Evolutionary conservation across 2,797 vertebrate genomes (phyloP).

Genomic region (Vultur gryphus): DNA sequence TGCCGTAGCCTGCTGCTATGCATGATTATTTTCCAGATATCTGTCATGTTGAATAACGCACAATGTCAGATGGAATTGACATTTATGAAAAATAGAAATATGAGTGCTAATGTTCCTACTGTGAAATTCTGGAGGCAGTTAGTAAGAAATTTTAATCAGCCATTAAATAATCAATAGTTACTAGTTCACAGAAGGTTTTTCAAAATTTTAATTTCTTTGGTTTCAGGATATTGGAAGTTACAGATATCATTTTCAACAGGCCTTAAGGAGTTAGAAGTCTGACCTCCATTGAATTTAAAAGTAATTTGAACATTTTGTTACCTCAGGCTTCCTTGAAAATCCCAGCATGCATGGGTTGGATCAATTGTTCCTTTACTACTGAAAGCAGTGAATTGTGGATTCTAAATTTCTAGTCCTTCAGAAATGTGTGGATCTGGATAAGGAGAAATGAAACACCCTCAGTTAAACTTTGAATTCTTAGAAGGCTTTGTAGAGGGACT

Average conservation of each 20-base stretch:
- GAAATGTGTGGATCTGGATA: not conserved
- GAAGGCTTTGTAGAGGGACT: not conserved
- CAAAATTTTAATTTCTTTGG: slow-evolving; percentile 6
- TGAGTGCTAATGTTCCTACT: not conserved
- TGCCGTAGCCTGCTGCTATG: not conserved
- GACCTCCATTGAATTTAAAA: not conserved
- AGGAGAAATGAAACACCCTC: not conserved
- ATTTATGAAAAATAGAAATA: slow-evolving; percentile 16
- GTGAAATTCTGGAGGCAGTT: not conserved
- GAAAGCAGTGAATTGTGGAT: not conserved
- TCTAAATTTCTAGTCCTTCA: not conserved
- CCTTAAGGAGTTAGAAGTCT: not conserved
- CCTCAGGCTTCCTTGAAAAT: not conserved
- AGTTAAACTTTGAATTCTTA: not conserved
- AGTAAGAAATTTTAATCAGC: slow-evolving; percentile 7
- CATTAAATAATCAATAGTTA: slow-evolving; percentile 15
- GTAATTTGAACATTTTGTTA: not conserved
- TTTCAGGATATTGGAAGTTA: not conserved
- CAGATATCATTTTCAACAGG: not conserved
- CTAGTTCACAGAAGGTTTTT: not conserved
- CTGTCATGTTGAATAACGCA: not conserved
- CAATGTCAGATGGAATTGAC: not conserved
- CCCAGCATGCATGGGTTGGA: not conserved
- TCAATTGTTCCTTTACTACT: not conserved
- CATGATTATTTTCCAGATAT: not conserved